Conservation (phyloP, 2,888 invertebrate genomes). For the Stenodema calcarata region DNA sequence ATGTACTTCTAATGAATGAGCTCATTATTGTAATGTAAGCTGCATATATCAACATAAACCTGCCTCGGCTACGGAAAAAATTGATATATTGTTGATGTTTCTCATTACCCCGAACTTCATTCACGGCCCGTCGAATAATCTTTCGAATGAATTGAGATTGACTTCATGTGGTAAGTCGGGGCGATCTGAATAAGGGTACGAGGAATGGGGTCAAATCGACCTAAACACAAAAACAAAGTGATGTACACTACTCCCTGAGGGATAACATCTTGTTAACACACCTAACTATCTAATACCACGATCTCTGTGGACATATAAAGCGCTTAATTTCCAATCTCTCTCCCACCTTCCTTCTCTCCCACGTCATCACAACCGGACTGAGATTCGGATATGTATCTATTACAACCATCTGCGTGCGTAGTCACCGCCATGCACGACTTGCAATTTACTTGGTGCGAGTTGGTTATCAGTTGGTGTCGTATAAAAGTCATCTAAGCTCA, state of each 20-base stretch:
- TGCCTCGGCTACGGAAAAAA: background rate
- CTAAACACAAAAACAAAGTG: background rate
- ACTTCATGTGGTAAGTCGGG: background rate
- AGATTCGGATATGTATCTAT: no score
- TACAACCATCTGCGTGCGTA: no score
- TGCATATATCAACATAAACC: conserved; percentile 3
- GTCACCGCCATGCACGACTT: no score
- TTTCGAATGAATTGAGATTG: background rate
- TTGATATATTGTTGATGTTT: background rate
- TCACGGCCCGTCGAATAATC: background rate
- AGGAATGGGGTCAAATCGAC: background rate
- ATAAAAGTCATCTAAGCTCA: no score
- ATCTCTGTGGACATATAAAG: no score
- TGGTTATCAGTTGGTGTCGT: no score
- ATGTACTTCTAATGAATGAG: conserved; percentile 22
- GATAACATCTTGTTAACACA: no score
- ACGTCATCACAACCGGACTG: no score
- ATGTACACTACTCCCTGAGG: background rate
- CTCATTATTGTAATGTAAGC: conserved; percentile 12
- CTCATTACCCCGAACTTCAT: background rate
- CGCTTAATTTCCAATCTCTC: no score
- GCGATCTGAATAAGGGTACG: background rate
- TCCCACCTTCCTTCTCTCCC: no score
- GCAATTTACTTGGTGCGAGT: no score
- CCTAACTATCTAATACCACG: no score